Evolutionary conservation across 2,797 vertebrate genomes (phyloP).

Genomic region (Anguilla marmorata): DNA sequence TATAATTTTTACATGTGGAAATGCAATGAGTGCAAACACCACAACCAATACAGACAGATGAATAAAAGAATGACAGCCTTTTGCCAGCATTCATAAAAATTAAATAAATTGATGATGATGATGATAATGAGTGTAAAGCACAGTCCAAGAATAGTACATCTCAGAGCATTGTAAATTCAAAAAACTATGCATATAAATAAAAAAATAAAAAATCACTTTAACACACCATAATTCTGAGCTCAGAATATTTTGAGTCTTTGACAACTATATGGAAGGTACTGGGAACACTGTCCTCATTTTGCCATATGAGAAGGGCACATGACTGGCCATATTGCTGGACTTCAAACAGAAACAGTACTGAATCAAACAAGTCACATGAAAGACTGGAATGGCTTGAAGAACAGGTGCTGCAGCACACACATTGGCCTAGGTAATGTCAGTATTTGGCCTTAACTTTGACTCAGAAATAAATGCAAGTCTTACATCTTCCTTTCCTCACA

Average conservation of each 20-base stretch:
- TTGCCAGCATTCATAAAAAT: neutral
- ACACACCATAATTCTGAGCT: no score
- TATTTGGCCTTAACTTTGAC: neutral
- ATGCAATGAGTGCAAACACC: no score
- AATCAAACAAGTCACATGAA: neutral
- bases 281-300: neutral
- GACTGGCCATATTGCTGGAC: neutral
- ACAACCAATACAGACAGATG: neutral
- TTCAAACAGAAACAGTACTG: neutral
- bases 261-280: neutral
- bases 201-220: no score
- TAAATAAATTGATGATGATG: neutral
- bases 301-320: neutral
- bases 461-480: neutral
- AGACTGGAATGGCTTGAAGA: neutral
- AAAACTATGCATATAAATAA: no score
- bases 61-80: neutral
- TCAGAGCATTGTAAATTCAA: neutral
- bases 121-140: neutral
- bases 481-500: neutral
- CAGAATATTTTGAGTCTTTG: no score
- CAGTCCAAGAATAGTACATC: neutral
- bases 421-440: neutral
- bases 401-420: neutral
- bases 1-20: neutral